Base-by-base conservation (phyloP, 2,888 invertebrate genomes). In the Ceraclea dissimilis region DNA sequence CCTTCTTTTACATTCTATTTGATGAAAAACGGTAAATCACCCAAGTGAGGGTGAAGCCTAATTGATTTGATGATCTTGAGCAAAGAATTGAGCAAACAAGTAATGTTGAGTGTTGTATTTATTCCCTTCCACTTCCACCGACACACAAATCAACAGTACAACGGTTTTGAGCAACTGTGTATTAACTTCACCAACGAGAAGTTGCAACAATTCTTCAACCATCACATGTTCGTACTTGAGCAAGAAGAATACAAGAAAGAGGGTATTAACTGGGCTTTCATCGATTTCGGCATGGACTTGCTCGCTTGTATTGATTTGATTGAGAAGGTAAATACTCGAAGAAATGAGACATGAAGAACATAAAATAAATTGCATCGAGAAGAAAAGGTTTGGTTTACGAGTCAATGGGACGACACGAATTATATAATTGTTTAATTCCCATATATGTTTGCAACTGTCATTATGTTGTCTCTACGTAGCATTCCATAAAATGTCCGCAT, bases 161-260 rank as follows among this genome's bases (percentile, higher is more conserved):
- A 95, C 84, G 92, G 93, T 77, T 95, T 94, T 83, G 94, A 95
- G 82, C 95, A 95, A 83, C 84, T 95, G 74, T 95, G 94, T 83
- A 95, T 95, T 85, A 95, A 95, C 84, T 95, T 95, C 83, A 95
- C 94, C 78, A 95, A 95, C 76, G 94, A 95, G 81, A 92, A 93
- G 78, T 84, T 95, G 70, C 95, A 96, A 81, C 95, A 95, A 78
- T 95, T 94, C 86, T 95, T 95, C 88, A 95, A 95, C 80, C 94
- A 95, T 72, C 90, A 95, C 85, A 95, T 95, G 94, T 95, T 95
- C 79, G 93, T 95, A 68, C 85, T 95, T 67, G 94, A 95, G 76
- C 94, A 95, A 86, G 94, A 95, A 76, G 94, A 94, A 74, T 95
- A 95, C 82, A 90, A 90, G 76, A 84, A 78, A 69, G 94, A 95